These are phyloP conservation scores for Leptobrachium ailaonicum DNA, from an alignment of 2,113 vertebrate species.

Conservation along the genomic window DNA sequence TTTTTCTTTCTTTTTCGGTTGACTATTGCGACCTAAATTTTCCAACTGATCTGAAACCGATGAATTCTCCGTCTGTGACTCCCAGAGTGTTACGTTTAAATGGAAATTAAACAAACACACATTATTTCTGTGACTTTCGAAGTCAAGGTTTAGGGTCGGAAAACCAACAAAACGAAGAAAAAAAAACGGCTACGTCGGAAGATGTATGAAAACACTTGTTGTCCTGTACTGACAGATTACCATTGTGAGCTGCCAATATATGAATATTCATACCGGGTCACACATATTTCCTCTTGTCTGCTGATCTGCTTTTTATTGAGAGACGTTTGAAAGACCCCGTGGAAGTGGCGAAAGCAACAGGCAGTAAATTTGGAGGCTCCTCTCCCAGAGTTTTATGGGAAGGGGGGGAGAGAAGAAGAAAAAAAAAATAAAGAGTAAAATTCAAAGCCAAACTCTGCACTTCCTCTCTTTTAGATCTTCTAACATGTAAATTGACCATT, in stretches of 20 bases:
- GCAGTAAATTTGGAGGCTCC: slow-evolving; percentile 59
- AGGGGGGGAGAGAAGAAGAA: slow-evolving; percentile 50
- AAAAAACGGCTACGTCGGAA: neutral
- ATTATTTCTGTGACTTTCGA: neutral
- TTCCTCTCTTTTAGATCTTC: slow-evolving; percentile 79
- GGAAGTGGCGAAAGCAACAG: slow-evolving; percentile 52
- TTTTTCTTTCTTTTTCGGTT: too few species aligned
- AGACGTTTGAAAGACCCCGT: slow-evolving; percentile 45
- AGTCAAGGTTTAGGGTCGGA: neutral
- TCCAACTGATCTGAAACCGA: too few species aligned
- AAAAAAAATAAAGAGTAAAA: slow-evolving; percentile 61
- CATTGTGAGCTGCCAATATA: slow-evolving; percentile 11
- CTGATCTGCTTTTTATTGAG: slow-evolving; percentile 45
- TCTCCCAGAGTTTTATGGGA: slow-evolving; percentile 62
- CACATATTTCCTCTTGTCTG: slow-evolving; percentile 50
- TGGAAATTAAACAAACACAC: neutral
- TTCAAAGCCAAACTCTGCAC: slow-evolving; percentile 70
- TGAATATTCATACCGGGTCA: slow-evolving; percentile 38
- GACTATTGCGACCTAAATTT: too few species aligned
- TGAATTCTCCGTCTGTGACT: too few species aligned
- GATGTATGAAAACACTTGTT: slow-evolving; percentile 33
- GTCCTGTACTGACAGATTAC: neutral
- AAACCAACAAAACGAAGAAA: too few species aligned
- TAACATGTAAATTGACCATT: slow-evolving; percentile 74
- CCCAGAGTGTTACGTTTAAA: too few species aligned